phyloP scores from a whole-genome alignment of 2,113 vertebrate species.

The Alectura lathami region DNA sequence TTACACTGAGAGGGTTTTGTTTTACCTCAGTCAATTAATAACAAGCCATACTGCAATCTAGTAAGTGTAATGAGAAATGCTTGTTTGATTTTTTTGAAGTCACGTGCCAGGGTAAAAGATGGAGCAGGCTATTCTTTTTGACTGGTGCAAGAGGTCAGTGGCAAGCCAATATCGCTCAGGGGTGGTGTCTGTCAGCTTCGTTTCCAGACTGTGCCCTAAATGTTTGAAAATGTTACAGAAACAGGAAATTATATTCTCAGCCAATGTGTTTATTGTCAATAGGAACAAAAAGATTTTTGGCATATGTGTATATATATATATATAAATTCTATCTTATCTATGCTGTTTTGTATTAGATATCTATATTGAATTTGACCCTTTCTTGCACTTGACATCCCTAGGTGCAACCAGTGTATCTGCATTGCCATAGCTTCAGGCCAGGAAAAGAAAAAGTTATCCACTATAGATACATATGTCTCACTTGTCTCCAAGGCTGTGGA shows the following conservation, averaged over 20 bases:
- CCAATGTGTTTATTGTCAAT: not conserved
- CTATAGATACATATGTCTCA: rapidly evolving
- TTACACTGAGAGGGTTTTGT: conserved; percentile 43
- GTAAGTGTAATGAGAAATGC: conserved; percentile 68
- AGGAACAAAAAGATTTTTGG: not conserved
- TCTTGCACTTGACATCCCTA: not conserved
- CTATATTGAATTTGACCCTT: not conserved
- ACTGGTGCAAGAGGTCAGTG: not conserved
- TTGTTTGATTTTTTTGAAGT: conserved; percentile 66
- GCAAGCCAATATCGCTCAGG: not conserved
- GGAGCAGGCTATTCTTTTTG: conserved; percentile 14
- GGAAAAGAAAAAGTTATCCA: not conserved
- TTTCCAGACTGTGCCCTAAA: not conserved
- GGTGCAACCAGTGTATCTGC: not conserved
- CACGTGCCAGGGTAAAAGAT: conserved; percentile 42
- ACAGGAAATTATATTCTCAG: not conserved
- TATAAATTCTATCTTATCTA: not conserved
- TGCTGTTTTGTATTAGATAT: not conserved
- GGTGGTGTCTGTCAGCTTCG: conserved; percentile 23
- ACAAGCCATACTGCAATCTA: conserved; percentile 50
- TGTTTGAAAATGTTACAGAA: not conserved
- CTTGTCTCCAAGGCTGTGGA: not conserved
- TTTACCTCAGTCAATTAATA: conserved; percentile 69
- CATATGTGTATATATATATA: not conserved
- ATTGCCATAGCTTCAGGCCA: not conserved